A percentile compares a stretch with the other conserved stretches of the same genome.
phyloP scores from a whole-genome alignment of 2,888 invertebrate genomes.

The Griposia aprilina region DNA sequence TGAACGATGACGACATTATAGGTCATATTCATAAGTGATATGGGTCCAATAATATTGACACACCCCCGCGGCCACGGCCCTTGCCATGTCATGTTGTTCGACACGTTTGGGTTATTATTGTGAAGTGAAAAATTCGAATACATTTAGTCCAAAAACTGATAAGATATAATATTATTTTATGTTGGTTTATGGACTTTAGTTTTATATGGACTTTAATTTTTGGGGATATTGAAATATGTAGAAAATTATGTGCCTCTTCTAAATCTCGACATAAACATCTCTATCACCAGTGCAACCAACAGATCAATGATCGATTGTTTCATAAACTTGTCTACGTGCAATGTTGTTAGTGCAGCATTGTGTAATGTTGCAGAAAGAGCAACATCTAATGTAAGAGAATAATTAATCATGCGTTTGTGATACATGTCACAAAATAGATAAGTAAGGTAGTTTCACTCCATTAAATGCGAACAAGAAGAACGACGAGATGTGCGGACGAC shows the following conservation, averaged over 20 bases:
- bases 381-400: slow-evolving; percentile 42
- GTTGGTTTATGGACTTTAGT: background rate
- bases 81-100: background rate
- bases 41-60: slow-evolving; percentile 44
- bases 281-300: background rate
- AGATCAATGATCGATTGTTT: slow-evolving; percentile 34
- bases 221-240: background rate
- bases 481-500: background rate
- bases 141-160: background rate
- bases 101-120: background rate
- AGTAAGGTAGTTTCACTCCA: slow-evolving; percentile 31
- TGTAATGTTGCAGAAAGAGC: slow-evolving; percentile 37
- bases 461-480: background rate
- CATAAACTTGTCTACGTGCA: slow-evolving; percentile 26
- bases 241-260: background rate
- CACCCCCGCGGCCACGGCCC: slow-evolving; percentile 40
- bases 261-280: background rate
- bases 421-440: slow-evolving; percentile 22
- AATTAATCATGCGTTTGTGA: slow-evolving; percentile 52
- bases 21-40: slow-evolving; percentile 48
- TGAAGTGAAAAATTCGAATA: background rate
- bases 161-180: background rate
- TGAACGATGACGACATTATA: slow-evolving; percentile 42
- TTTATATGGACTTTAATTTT: background rate
- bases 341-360: slow-evolving; percentile 33